phyloP scores from a whole-genome alignment of 2,797 vertebrate species.

The Neosilurus mollespiculum region DNA sequence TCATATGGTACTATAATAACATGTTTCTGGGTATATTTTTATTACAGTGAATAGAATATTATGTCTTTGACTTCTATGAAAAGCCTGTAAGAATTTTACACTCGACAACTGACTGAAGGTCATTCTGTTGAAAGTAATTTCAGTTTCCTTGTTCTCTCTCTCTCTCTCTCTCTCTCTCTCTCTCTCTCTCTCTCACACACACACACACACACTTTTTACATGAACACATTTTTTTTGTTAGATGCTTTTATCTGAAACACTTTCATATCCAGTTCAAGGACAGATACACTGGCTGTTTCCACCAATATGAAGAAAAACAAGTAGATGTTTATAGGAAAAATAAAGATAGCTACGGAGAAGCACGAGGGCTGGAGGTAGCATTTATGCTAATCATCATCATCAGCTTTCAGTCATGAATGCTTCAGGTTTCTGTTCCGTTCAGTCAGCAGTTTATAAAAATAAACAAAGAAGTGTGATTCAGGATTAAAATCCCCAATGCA shows the following conservation, averaged over 20 bases:
- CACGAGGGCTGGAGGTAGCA: not conserved
- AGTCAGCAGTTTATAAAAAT: constrained; percentile 6
- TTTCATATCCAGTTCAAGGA: not conserved
- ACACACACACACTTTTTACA: not conserved
- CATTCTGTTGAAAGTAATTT: not conserved
- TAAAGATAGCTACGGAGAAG: not conserved
- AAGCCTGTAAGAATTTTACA: not conserved
- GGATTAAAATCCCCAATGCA: not conserved
- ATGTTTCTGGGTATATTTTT: not conserved
- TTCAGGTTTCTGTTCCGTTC: not conserved
- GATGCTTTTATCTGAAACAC: not conserved
- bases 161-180: not conserved
- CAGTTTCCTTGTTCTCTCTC: not conserved
- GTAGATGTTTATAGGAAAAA: not conserved
- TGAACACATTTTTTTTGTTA: not conserved
- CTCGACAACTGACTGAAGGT: not conserved
- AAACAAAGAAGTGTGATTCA: constrained; percentile 13
- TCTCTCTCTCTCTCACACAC: not conserved
- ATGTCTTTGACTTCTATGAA: not conserved
- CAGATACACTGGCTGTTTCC: not conserved
- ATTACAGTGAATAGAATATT: not conserved
- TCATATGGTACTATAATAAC: not conserved
- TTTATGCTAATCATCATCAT: not conserved
- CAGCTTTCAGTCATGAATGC: not conserved
- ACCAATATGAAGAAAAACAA: not conserved